These are phyloP conservation scores for Hypomecis punctinalis DNA, from an alignment of 2,888 invertebrate genomes.

Conservation along the genomic window DNA sequence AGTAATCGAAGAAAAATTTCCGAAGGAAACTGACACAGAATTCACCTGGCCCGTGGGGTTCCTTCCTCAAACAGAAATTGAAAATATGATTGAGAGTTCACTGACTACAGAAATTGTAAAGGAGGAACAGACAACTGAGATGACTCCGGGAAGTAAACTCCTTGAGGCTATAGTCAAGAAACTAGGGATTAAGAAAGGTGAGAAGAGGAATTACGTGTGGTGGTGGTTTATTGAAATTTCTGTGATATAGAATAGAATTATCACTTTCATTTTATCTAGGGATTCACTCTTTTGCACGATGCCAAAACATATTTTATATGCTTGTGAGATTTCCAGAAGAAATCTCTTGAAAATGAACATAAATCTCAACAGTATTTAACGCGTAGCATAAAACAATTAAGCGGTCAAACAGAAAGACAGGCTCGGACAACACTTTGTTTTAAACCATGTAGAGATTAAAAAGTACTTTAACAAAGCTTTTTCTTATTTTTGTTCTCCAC, in stretches of 20 bases:
- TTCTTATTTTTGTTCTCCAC: no score
- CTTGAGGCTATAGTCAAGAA: neutral
- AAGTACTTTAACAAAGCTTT: no score
- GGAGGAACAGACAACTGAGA: neutral
- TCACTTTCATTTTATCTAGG: neutral
- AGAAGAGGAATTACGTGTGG: neutral
- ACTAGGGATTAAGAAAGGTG: neutral
- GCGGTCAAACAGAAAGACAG: no score
- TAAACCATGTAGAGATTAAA: no score
- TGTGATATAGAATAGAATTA: neutral
- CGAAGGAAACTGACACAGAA: neutral
- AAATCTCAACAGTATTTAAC: no score
- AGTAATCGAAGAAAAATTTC: neutral
- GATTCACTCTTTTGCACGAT: neutral
- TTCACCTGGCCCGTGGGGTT: neutral
- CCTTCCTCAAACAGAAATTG: neutral
- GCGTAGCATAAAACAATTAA: no score
- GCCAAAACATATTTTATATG: no score
- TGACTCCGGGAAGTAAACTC: neutral
- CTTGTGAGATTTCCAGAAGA: no score
- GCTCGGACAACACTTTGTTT: no score
- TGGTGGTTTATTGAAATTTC: neutral
- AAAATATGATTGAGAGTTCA: neutral
- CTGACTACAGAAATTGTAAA: neutral
- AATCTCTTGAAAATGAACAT: no score